Evolutionary conservation across 1,140 invertebrate genomes (phyloP).

Genomic region (Amyelois transitella): DNA sequence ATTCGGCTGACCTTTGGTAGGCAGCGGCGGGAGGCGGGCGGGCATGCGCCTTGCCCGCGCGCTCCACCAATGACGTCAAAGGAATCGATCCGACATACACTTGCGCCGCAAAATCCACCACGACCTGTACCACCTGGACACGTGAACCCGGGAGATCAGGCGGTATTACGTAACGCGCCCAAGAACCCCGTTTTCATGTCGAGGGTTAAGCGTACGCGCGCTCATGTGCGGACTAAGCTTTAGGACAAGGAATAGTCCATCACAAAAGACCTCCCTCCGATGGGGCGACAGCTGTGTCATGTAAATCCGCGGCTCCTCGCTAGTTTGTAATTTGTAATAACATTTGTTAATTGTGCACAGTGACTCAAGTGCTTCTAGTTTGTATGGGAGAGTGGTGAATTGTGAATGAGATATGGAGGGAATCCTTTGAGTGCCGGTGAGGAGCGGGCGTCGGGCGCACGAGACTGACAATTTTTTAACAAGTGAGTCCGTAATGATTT

Average conservation of each 20-base stretch:
- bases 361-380: background rate
- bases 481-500: no score
- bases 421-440: background rate
- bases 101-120: constrained; percentile 17
- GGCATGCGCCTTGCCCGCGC: constrained; percentile 38
- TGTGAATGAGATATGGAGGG: background rate
- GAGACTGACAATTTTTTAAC: no score
- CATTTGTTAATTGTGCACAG: constrained; percentile 9
- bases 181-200: constrained; percentile 32
- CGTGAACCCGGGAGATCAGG: constrained; percentile 26
- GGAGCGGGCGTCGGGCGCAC: no score
- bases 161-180: constrained; percentile 42
- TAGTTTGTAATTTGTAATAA: constrained; percentile 3
- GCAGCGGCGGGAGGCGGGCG: constrained; percentile 11
- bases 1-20: constrained; percentile 1
- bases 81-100: constrained; percentile 36
- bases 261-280: constrained; percentile 94
- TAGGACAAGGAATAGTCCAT: constrained; percentile 95
- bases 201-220: constrained; percentile 57
- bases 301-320: constrained; percentile 26
- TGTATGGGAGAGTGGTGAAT: background rate
- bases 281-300: constrained; percentile 93
- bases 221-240: constrained; percentile 95
- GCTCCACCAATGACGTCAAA: constrained; percentile 60
- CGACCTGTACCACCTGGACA: constrained; percentile 43